Evolutionary conservation across 2,888 invertebrate species (phyloP), one percentile per base, ranked within the genome.

Genomic region (Polyommatus iphigenia): DNA sequence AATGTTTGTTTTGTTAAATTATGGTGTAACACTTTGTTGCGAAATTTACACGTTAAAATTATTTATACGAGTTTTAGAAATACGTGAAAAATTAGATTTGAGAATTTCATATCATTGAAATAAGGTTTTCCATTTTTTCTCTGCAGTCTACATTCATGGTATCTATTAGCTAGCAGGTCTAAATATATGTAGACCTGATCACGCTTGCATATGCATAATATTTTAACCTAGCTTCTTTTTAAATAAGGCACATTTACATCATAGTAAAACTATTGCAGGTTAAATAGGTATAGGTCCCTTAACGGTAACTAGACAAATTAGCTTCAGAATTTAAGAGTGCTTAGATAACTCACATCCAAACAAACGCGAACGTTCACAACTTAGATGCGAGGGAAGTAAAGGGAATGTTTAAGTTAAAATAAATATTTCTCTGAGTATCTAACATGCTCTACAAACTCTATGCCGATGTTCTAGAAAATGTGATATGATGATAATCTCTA

Each of bases 291-390:
- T 67, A 29, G 29, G 15, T 67, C 15, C 67, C 67, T 15, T 32
- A 67, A 67, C 18, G 67, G 15, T 18, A 67, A 67, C 67, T 15
- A 67, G 29, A 67, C 29, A 62, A 62, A 62, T 67, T 67, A 67
- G 29, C 29, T 67, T 67, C 67, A 67, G 67, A 67, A 67, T 67
- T 29, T 32, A 29, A 18, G 13, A 67, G 29, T 67, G 67, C 18
- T 67, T 29, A 67, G 3, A 67, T 67, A 67, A 32, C 67, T 29
- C 67, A 67, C 29, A 67, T 67, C 29, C 7, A 67, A 67, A 67
- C 7, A 29, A 67, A 67, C 67, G 29, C 15, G 6, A 67, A 67
- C 67, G 67, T 67, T 67, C 67, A 67, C 29, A 67, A 15, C 15
- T 67, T 15, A 18, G 29, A 67, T 67, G 15, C 29, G 29, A 67